phyloP scores from a whole-genome alignment of 2,797 vertebrate species.

The Paedocypris micromegethes region DNA sequence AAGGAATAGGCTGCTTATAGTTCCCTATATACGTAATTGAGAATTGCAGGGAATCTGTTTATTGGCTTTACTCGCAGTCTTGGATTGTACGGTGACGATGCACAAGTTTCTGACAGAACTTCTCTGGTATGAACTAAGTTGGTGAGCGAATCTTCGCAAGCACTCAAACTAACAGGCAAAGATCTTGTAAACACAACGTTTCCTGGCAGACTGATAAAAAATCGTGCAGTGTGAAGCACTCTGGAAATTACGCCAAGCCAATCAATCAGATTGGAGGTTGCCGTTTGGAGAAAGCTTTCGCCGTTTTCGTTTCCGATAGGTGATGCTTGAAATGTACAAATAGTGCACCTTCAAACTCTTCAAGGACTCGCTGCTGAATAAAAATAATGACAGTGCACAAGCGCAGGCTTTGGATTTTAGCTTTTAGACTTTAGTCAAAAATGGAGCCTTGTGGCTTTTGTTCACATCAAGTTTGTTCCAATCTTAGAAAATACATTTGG shows the following conservation, averaged over 20 bases:
- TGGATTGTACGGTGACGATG: no score
- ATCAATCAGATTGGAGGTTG: slow-evolving; percentile 25
- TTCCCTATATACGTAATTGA: no score
- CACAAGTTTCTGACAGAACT: no score
- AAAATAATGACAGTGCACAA: not conserved
- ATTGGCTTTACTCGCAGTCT: no score
- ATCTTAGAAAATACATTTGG: not conserved
- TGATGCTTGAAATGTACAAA: no score
- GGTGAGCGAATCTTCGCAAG: not conserved
- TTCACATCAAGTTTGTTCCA: not conserved
- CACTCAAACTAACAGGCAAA: slow-evolving; percentile 2
- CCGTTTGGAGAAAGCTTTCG: not conserved
- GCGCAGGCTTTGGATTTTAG: not conserved
- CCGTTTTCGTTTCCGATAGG: not conserved
- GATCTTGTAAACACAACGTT: slow-evolving; percentile 17
- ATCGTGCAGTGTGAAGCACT: slow-evolving; percentile 6
- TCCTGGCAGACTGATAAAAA: slow-evolving; percentile 20
- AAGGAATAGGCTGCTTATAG: no score
- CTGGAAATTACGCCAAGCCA: slow-evolving; percentile 18
- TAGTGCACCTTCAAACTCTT: not conserved
- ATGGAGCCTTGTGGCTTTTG: not conserved
- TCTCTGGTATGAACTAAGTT: no score
- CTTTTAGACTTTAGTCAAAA: not conserved
- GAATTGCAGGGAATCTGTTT: no score
- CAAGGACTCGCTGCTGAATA: slow-evolving; percentile 2